Percentiles rank a stretch among this genome's conserved stretches.
phyloP scores from a whole-genome alignment of 2,113 vertebrate genomes.

The Hippocampus zosterae region DNA sequence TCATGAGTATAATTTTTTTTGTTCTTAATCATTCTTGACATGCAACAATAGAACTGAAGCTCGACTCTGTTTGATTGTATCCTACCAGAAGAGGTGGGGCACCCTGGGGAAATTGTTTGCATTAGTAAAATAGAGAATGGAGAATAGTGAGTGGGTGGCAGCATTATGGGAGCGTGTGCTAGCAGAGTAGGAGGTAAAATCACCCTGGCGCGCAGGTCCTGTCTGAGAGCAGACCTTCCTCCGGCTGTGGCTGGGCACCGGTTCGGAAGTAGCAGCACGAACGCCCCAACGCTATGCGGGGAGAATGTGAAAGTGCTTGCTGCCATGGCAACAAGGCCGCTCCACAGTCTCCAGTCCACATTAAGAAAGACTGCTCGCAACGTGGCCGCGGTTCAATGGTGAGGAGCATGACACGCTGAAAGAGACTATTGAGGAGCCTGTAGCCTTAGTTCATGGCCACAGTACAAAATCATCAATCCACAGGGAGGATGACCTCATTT shows the following conservation, averaged over 20 bases:
- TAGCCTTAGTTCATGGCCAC: constrained; percentile 49
- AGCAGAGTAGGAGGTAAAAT: constrained; percentile 41
- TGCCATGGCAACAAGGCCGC: constrained; percentile 75
- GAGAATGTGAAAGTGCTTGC: constrained; percentile 70
- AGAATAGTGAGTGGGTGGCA: constrained; percentile 30
- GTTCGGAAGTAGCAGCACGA: constrained; percentile 49
- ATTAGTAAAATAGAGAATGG: constrained; percentile 23
- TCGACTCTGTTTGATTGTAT: neutral
- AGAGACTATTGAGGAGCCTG: constrained; percentile 62
- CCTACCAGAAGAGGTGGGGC: neutral
- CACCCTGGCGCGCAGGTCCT: constrained; percentile 23
- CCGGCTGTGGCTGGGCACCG: constrained; percentile 30
- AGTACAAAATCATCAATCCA: neutral
- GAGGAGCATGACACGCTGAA: constrained; percentile 64
- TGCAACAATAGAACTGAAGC: neutral
- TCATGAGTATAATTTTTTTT: too few relatives aligned
- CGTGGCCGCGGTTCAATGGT: constrained; percentile 59
- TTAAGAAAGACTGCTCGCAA: constrained; percentile 67
- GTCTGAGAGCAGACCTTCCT: constrained; percentile 46
- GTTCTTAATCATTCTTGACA: neutral
- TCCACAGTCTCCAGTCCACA: constrained; percentile 67
- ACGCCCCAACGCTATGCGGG: constrained; percentile 60
- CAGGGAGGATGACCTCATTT: constrained; percentile 9
- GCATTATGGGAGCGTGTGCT: constrained; percentile 45
- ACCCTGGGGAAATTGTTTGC: constrained; percentile 13